Evolutionary conservation across 2,797 vertebrate genomes (phyloP).

Genomic region (Chloroceryle inda): DNA sequence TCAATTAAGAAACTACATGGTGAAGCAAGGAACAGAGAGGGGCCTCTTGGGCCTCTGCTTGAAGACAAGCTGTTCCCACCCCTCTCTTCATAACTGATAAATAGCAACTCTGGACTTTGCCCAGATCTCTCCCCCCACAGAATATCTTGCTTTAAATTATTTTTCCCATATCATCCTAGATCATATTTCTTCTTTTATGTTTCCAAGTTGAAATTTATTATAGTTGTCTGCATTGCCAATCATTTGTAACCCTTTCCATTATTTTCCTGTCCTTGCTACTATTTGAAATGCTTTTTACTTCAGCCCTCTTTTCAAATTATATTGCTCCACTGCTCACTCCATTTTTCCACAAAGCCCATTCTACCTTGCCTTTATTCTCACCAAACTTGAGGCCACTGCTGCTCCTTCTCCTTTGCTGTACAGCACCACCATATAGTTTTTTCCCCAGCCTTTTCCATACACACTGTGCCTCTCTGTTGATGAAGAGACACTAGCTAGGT

Average conservation of each 20-base stretch:
- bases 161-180: conserved; percentile 19
- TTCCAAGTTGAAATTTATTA: conserved; percentile 40
- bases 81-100: background rate
- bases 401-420: background rate
- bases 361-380: background rate
- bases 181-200: conserved; percentile 41
- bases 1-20: accelerated
- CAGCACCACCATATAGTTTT: background rate
- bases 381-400: background rate
- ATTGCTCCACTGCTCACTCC: background rate
- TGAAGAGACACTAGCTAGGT: background rate
- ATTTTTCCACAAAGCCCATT: background rate
- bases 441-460: background rate
- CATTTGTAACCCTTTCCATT: conserved; percentile 4
- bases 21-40: background rate
- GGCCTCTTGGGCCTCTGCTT: background rate
- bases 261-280: background rate
- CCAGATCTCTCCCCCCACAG: background rate
- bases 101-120: background rate
- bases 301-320: background rate
- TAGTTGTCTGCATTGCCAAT: background rate
- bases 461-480: background rate
- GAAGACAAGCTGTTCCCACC: background rate
- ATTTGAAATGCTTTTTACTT: background rate
- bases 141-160: conserved; percentile 30